A percentile compares a stretch with the other conserved stretches of the same genome.
phyloP scores from a whole-genome alignment of 1,140 invertebrate genomes.

The Pomacea maculata region DNA sequence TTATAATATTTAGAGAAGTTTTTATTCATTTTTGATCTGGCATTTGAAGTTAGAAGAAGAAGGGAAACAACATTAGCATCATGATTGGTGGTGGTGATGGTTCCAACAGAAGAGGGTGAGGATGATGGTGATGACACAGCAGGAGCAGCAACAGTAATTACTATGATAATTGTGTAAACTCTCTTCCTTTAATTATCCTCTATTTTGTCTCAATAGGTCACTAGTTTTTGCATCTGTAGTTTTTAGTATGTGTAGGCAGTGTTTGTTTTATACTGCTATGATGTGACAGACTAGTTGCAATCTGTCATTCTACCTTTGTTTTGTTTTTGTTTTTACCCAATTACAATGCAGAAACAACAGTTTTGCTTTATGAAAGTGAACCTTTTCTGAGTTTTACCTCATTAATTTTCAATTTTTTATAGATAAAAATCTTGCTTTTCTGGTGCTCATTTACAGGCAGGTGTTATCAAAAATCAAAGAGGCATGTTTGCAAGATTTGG shows the following conservation, averaged over 20 bases:
- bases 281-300: not conserved
- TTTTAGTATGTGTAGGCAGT: not conserved
- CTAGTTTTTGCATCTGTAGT: too few species aligned
- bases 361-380: not conserved
- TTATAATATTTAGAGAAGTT: too few species aligned
- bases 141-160: too few species aligned
- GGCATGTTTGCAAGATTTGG: constrained; percentile 45
- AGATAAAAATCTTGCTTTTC: not conserved
- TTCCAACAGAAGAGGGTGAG: too few species aligned
- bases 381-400: not conserved
- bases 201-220: not conserved
- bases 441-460: constrained; percentile 32
- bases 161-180: too few species aligned
- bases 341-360: not conserved
- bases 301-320: not conserved
- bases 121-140: too few species aligned
- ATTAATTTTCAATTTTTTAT: not conserved
- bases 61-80: too few species aligned
- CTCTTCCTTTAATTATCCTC: too few species aligned
- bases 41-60: not conserved
- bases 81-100: too few species aligned
- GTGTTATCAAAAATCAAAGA: constrained; percentile 39
- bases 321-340: not conserved
- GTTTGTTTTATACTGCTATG: not conserved
- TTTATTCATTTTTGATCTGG: not conserved